These are phyloP conservation scores for Myocastor coypus DNA, from an alignment of 2,113 vertebrate species.

Conservation along the genomic window DNA sequence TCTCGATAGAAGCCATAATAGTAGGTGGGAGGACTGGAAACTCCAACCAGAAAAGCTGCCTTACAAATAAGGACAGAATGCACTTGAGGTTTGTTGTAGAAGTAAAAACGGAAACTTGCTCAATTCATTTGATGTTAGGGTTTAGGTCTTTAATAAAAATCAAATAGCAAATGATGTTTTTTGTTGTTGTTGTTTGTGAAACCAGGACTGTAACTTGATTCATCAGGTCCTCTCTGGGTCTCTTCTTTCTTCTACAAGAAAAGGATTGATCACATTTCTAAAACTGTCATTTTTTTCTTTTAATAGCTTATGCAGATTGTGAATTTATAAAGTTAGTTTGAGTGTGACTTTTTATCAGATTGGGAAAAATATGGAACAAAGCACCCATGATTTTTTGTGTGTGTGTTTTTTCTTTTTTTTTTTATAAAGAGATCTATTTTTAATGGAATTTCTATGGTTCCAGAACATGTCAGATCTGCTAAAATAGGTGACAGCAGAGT, in stretches of 20 bases:
- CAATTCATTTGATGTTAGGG: neutral
- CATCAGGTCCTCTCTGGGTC: conserved; percentile 15
- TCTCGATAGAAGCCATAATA: neutral
- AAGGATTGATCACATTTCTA: neutral
- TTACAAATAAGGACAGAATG: neutral
- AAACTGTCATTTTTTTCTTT: conserved; percentile 48
- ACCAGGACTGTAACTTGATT: neutral
- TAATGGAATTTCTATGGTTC: neutral
- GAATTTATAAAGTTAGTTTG: conserved; percentile 22
- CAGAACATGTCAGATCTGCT: neutral
- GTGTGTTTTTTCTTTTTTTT: too few relatives aligned
- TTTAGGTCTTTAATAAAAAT: neutral
- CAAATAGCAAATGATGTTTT: neutral
- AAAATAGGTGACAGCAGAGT: neutral
- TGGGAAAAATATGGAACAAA: conserved; percentile 25
- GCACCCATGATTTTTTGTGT: conserved; percentile 10
- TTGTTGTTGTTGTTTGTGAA: neutral
- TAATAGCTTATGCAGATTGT: neutral
- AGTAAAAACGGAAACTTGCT: neutral
- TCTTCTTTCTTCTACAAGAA: conserved; percentile 47
- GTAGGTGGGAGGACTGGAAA: neutral
- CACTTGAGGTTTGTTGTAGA: neutral
- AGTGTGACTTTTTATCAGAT: conserved; percentile 44
- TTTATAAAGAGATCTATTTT: conserved; percentile 11
- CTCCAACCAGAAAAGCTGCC: neutral